phyloP scores from a whole-genome alignment of 2,888 invertebrate genomes.

The Lithophane semibrunnea region DNA sequence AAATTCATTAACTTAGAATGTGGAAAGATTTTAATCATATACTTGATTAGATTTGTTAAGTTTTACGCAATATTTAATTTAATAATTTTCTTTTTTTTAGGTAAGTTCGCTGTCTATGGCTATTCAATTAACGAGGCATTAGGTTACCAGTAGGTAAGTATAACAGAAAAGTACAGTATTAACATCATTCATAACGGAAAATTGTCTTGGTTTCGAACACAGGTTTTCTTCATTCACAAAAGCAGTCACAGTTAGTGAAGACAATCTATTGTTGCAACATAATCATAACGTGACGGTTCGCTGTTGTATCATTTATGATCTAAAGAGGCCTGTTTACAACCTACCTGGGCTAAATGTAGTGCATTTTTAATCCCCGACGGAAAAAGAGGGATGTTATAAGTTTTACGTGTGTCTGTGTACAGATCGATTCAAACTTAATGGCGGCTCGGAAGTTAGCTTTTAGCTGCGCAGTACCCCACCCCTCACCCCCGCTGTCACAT shows the following conservation, averaged over 20 bases:
- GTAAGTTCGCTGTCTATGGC: slow-evolving; percentile 70
- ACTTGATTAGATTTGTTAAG: slow-evolving; percentile 2
- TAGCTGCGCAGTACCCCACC: too few species aligned
- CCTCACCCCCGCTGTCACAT: too few species aligned
- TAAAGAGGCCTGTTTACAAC: background rate
- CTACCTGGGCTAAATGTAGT: background rate
- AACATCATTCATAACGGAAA: slow-evolving; percentile 22
- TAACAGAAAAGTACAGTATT: background rate
- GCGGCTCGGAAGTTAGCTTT: too few species aligned
- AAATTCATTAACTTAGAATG: slow-evolving; percentile 47
- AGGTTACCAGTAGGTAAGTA: slow-evolving; percentile 10
- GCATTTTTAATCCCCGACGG: background rate
- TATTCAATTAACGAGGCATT: too few species aligned
- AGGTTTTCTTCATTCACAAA: slow-evolving; percentile 30
- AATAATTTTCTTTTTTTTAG: slow-evolving; percentile 68
- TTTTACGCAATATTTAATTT: slow-evolving; percentile 45
- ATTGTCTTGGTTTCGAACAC: slow-evolving; percentile 19
- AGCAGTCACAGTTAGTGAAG: slow-evolving; percentile 38
- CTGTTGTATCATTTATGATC: background rate
- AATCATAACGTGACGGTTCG: slow-evolving; percentile 27
- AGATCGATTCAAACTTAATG: too few species aligned
- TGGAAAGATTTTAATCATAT: slow-evolving; percentile 38
- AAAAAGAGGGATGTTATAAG: too few species aligned
- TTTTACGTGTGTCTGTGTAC: too few species aligned
- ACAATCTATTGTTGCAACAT: slow-evolving; percentile 46